Conservation (phyloP, 1,140 invertebrate species). For the Pomacea maculata region DNA sequence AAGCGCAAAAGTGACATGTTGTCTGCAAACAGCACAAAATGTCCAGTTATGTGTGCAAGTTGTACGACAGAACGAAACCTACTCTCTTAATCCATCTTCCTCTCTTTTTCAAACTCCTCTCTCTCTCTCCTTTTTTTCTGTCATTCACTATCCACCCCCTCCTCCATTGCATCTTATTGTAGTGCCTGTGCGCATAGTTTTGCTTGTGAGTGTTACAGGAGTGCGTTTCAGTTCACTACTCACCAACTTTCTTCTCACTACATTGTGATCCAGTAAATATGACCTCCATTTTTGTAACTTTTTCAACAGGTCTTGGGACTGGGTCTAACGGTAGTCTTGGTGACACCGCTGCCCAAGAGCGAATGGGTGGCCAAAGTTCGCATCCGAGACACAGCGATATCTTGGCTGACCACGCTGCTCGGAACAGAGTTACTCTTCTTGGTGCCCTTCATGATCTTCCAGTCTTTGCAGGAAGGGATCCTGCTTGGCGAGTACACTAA, state of each 20-base stretch:
- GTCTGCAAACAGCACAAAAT: too few relatives aligned
- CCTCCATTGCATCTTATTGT: background rate
- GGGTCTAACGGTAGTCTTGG: conserved; percentile 30
- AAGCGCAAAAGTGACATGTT: too few relatives aligned
- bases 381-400: conserved; percentile 25
- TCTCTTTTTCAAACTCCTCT: background rate
- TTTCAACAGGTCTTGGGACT: conserved; percentile 29
- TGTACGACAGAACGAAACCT: too few relatives aligned
- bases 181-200: background rate
- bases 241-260: too few relatives aligned
- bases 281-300: too few relatives aligned
- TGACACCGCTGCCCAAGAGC: conserved; percentile 35
- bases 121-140: background rate
- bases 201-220: too few relatives aligned
- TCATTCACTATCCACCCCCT: background rate
- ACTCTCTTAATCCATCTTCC: background rate
- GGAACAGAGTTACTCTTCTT: conserved; percentile 36
- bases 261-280: too few relatives aligned
- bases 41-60: too few relatives aligned
- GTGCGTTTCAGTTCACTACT: too few relatives aligned
- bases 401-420: conserved; percentile 37
- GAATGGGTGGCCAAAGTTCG: conserved; percentile 26
- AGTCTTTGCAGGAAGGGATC: conserved; percentile 38
- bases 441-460: conserved; percentile 45
- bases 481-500: conserved; percentile 42